A percentile compares a stretch with the other conserved stretches of the same genome.
These are phyloP conservation scores for Taeniopygia guttata DNA, from an alignment of 2,797 vertebrate species.

Conservation along the genomic window DNA sequence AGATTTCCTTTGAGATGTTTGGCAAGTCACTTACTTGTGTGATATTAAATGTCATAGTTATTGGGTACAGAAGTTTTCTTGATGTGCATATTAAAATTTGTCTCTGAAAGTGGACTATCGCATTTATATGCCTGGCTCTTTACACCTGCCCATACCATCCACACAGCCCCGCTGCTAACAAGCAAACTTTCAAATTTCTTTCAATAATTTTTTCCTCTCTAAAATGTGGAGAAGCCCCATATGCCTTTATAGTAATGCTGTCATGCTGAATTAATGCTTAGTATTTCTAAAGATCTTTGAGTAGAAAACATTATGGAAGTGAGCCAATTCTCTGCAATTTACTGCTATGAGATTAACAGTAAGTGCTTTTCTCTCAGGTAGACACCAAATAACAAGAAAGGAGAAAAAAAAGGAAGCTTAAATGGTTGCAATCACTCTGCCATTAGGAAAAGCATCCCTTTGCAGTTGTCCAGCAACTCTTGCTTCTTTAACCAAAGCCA, in stretches of 20 bases:
- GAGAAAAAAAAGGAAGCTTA: not conserved
- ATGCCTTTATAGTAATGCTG: not conserved
- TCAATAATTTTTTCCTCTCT: not conserved
- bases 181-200: not conserved
- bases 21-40: not conserved
- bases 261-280: not conserved
- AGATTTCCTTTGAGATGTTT: constrained; percentile 60
- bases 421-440: not conserved
- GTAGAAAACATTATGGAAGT: not conserved
- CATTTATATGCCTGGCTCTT: not conserved
- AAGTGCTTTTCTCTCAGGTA: not conserved
- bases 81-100: not conserved
- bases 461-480: not conserved
- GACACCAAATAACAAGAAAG: not conserved
- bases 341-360: not conserved
- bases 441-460: not conserved
- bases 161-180: not conserved
- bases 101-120: not conserved
- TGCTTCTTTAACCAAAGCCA: not conserved
- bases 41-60: constrained; percentile 51
- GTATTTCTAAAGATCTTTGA: not conserved
- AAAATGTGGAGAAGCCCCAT: not conserved
- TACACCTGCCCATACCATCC: not conserved
- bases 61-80: not conserved
- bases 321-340: not conserved